Conservation (phyloP, 2,797 vertebrate genomes). For the Mormyrus hasselquistii region DNA sequence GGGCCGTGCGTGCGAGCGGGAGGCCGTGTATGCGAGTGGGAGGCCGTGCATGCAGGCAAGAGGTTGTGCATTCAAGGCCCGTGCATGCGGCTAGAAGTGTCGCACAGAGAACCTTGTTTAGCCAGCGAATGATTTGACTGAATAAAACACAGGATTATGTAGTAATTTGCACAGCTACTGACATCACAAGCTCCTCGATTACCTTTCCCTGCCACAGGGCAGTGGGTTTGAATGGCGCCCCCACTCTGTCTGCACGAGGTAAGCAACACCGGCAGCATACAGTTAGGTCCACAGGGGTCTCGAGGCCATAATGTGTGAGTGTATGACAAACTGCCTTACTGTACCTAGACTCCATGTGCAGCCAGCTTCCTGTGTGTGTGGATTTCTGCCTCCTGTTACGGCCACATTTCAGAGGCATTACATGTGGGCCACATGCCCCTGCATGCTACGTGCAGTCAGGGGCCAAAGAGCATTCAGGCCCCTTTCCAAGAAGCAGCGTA, state of each 20-base stretch:
- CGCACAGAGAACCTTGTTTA: neutral
- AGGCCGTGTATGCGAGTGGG: neutral
- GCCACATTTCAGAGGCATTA: neutral
- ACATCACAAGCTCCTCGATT: neutral
- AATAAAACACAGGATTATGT: neutral
- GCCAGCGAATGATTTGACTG: neutral
- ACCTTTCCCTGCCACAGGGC: neutral
- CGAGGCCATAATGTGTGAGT: neutral
- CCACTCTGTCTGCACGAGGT: neutral
- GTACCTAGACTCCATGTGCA: neutral
- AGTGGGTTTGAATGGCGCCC: neutral
- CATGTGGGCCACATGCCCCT: neutral
- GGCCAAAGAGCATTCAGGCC: neutral
- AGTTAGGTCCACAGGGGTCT: neutral
- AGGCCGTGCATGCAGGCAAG: neutral
- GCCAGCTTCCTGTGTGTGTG: neutral
- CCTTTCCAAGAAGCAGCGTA: neutral
- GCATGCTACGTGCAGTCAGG: neutral
- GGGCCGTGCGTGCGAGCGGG: neutral
- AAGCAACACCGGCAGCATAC: neutral
- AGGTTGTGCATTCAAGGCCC: neutral
- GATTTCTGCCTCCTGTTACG: neutral
- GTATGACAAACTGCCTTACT: neutral
- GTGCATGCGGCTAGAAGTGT: neutral
- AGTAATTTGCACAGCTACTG: neutral